phyloP scores from a whole-genome alignment of 2,113 vertebrate genomes.

The Cheilinus undulatus region DNA sequence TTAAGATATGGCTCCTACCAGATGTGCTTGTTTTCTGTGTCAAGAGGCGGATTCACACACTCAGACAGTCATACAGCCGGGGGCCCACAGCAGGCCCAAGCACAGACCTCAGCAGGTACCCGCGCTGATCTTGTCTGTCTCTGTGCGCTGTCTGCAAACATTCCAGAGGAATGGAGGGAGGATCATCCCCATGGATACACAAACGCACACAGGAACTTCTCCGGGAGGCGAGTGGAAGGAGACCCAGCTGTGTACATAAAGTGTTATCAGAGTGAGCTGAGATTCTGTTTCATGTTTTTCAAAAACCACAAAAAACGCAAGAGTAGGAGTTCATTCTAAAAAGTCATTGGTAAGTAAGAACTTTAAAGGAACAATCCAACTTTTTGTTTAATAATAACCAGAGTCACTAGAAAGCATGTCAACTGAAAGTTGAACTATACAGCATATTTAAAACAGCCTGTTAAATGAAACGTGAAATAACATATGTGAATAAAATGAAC shows the following conservation, averaged over 20 bases:
- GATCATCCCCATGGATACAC: conserved; percentile 79
- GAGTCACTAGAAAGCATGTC: too few species aligned
- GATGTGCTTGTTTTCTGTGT: conserved; percentile 48
- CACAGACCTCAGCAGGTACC: conserved; percentile 73
- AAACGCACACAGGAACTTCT: conserved; percentile 48
- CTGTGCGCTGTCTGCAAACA: conserved; percentile 77
- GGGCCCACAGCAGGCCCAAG: conserved; percentile 54
- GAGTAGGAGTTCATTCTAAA: not conserved
- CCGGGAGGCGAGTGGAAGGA: conserved; percentile 48
- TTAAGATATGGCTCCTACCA: conserved; percentile 26
- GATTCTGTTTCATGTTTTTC: conserved; percentile 22
- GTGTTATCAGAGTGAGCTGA: conserved; percentile 28
- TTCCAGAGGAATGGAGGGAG: conserved; percentile 78
- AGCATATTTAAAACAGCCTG: too few species aligned
- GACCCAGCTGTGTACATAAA: conserved; percentile 78
- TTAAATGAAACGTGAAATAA: too few species aligned
- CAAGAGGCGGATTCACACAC: conserved; percentile 19
- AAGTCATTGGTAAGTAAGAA: not conserved
- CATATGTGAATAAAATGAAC: too few species aligned
- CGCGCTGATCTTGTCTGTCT: conserved; percentile 44
- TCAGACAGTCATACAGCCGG: conserved; percentile 43
- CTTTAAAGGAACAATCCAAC: not conserved
- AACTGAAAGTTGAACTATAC: too few species aligned
- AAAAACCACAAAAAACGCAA: not conserved
- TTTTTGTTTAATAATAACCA: not conserved